Evolutionary conservation across 2,888 invertebrate genomes (phyloP), one percentile per base, ranked within the genome.

Genomic region (Eustalomyia histrio): DNA sequence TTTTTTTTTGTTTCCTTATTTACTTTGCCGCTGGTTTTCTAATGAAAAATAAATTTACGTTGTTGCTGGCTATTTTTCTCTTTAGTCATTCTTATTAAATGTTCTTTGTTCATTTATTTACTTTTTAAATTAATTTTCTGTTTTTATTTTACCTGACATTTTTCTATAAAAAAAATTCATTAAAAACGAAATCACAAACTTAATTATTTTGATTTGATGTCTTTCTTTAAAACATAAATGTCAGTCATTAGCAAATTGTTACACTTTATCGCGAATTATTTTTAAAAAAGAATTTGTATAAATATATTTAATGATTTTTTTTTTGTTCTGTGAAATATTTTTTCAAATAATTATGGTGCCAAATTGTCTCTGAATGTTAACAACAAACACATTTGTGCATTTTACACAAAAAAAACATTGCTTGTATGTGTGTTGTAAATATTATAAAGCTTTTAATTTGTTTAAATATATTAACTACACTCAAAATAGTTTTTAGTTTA

Each of bases 351-450:
- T 47, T 53, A 24, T 24, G 78, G 72, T 72, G 72, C 72, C 78
- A 72, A 72, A 47, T 53, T 78, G 60, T 78, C 72, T 68, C 61
- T 79, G 58, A 76, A 29, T 64, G 39, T 58, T 71, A n/a, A n/a
- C 29, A 29, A 6, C 29, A 29, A 29, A 6, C 29, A 29, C 29
- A 29, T 29, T 29, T 29, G 21, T 2, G 21, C 21, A 21, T 21
- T 21, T 21, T n/a, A n/a, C n/a, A n/a, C 21, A 4, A 21, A 21
- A 21, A 21, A 21, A 4, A 21, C 21, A 21, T 21, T 21, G 21
- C 21, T 21, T 29, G 29, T 29, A 29, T 29, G 29, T 6, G 29
- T 29, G 29, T 29, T 29, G 29, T 29, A 29, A 29, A 47, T 14
- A n/a, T 47, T 47, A n/a, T n/a, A 3, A n/a, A n/a, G 43, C 43